phyloP scores from a whole-genome alignment of 2,888 invertebrate genomes.

The Luperina nickerlii region DNA sequence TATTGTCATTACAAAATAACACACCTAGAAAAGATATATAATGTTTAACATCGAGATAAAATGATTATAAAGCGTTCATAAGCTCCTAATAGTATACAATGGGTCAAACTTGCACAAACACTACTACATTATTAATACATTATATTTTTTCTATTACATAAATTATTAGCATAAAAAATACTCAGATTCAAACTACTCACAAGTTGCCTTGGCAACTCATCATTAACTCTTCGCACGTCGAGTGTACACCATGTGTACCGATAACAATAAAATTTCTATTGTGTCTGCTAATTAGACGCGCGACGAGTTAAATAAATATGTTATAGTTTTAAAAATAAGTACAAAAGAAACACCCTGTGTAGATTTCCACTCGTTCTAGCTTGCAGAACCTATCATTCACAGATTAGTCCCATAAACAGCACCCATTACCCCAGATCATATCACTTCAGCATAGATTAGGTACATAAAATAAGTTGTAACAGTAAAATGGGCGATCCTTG shows the following conservation, averaged over 20 bases:
- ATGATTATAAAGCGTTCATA: constrained; percentile 3
- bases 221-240: no score
- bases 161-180: neutral
- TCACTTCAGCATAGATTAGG: neutral
- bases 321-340: neutral
- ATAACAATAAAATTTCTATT: no score
- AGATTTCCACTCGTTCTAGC: neutral
- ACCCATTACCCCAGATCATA: neutral
- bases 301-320: neutral
- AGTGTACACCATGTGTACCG: no score
- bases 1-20: constrained; percentile 13
- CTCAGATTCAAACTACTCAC: neutral
- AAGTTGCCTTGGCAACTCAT: neutral
- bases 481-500: neutral
- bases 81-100: constrained; percentile 10
- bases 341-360: no score
- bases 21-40: constrained; percentile 2
- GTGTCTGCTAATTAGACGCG: no score
- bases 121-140: neutral
- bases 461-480: neutral
- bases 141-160: neutral
- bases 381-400: neutral
- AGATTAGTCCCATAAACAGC: neutral
- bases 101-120: neutral
- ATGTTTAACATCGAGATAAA: constrained; percentile 11